phyloP scores from a whole-genome alignment of 2,113 vertebrate species.

The Phyllopteryx taeniolatus region DNA sequence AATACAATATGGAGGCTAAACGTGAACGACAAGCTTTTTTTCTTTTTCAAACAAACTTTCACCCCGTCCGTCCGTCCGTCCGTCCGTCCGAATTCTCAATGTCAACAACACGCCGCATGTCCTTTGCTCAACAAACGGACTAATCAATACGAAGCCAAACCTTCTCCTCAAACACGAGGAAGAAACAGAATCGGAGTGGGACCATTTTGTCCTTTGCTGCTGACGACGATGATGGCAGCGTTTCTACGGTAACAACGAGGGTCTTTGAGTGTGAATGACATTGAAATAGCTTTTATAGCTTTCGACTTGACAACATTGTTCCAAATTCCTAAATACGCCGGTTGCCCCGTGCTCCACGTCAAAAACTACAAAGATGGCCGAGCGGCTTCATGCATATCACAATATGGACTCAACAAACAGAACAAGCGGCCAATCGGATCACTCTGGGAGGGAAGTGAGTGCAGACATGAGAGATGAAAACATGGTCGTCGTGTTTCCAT shows the following conservation, averaged over 20 bases:
- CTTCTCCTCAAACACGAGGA: not conserved
- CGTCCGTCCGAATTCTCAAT: not conserved
- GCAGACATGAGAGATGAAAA: not conserved
- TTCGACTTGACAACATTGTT: conserved; percentile 45
- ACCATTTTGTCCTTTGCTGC: not conserved
- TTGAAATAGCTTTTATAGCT: conserved; percentile 48
- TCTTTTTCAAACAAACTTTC: not conserved
- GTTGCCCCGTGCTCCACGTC: too few relatives aligned
- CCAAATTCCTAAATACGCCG: conserved; percentile 24
- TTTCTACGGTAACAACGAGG: conserved; percentile 16
- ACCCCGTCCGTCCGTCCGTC: not conserved
- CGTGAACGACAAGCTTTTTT: not conserved
- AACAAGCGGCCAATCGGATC: conserved; percentile 30
- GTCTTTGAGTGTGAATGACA: conserved; percentile 19
- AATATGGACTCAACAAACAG: conserved; percentile 19
- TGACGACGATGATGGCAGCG: not conserved
- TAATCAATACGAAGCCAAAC: not conserved
- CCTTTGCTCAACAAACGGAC: too few relatives aligned
- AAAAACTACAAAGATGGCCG: conserved; percentile 43
- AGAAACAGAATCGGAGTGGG: too few relatives aligned
- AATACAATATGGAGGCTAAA: conserved; percentile 39
- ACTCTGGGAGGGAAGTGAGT: conserved; percentile 5
- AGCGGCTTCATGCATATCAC: conserved; percentile 57
- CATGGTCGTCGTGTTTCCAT: not conserved
- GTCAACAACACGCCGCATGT: not conserved